phyloP scores from a whole-genome alignment of 2,113 vertebrate genomes.

The Eidolon helvum region DNA sequence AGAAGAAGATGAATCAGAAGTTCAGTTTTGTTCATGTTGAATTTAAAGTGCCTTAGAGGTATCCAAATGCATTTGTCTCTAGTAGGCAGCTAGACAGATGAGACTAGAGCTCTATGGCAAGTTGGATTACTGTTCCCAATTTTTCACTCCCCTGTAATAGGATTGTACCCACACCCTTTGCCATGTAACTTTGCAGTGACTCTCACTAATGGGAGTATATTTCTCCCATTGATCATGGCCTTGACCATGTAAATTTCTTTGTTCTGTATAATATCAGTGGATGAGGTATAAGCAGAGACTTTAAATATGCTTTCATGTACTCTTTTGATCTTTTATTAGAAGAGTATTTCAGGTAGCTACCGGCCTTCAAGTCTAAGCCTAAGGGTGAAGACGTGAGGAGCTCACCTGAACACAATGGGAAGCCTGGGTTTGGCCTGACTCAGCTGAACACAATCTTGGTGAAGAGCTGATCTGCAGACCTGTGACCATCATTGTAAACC shows the following conservation, averaged over 20 bases:
- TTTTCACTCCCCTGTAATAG: not conserved
- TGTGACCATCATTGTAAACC: not conserved
- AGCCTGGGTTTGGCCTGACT: not conserved
- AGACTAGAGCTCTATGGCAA: not conserved
- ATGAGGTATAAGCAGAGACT: not conserved
- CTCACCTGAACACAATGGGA: not conserved
- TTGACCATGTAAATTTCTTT: not conserved
- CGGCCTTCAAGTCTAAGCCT: not conserved
- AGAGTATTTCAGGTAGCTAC: not conserved
- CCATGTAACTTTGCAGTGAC: not conserved
- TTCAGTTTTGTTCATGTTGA: not conserved
- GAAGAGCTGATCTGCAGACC: not conserved
- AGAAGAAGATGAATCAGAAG: not conserved
- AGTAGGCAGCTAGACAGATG: not conserved
- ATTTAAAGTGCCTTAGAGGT: not conserved
- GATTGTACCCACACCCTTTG: not conserved
- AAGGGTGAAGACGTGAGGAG: not conserved
- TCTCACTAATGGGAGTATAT: not conserved
- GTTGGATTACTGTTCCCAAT: not conserved
- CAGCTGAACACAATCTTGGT: not conserved
- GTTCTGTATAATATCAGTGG: not conserved
- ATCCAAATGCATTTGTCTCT: not conserved
- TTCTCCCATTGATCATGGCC: not conserved
- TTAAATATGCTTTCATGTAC: not conserved
- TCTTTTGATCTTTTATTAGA: not conserved